phyloP scores from a whole-genome alignment of 2,888 invertebrate species.

The Fragum fragum region DNA sequence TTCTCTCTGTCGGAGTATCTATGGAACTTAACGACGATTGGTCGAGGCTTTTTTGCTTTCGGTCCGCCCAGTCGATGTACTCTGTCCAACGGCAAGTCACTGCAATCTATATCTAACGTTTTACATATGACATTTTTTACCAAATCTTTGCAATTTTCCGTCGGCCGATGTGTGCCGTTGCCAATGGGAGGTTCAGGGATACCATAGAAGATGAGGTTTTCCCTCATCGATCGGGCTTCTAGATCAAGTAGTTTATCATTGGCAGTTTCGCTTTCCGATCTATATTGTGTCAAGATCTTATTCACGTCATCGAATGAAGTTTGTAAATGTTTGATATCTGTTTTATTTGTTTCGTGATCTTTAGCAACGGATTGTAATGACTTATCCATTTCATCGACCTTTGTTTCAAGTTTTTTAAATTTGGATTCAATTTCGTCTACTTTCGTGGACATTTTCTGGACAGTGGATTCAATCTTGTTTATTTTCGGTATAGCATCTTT shows the following conservation, averaged over 20 bases:
- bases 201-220: constrained; percentile 29
- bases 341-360: not conserved
- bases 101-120: not conserved
- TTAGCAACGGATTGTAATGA: not conserved
- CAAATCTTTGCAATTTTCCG: not conserved
- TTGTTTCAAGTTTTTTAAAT: not conserved
- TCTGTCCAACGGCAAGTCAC: constrained; percentile 14
- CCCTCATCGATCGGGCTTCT: constrained; percentile 30
- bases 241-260: constrained; percentile 18
- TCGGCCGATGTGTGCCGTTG: not conserved
- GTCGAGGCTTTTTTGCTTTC: constrained; percentile 24
- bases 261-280: not conserved
- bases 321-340: not conserved
- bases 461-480: not conserved
- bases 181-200: not conserved
- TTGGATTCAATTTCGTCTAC: not conserved
- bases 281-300: not conserved
- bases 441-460: not conserved
- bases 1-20: constrained; percentile 8
- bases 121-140: not conserved
- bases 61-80: constrained; percentile 21
- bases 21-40: constrained; percentile 36
- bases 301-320: not conserved
- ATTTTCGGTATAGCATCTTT: no score
- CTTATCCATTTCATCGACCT: constrained; percentile 7